Evolutionary conservation across 2,797 vertebrate genomes (phyloP).

Genomic region (Ateles fusciceps): DNA sequence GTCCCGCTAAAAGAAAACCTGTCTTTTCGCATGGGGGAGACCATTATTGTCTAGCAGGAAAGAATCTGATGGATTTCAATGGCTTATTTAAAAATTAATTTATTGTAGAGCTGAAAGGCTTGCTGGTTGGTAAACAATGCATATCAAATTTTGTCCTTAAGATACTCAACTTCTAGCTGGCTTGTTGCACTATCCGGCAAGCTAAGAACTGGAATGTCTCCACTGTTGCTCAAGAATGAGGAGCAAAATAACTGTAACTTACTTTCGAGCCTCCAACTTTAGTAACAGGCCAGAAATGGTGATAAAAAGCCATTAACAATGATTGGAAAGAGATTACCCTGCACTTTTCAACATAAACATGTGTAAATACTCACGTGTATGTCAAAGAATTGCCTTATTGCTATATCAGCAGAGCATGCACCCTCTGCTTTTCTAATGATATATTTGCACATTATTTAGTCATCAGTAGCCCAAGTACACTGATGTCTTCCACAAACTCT

Average conservation of each 20-base stretch:
- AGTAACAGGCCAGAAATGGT: neutral
- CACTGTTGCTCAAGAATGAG: neutral
- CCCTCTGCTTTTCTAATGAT: neutral
- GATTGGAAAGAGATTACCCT: slow-evolving; percentile 5
- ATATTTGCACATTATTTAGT: neutral
- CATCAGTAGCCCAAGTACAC: neutral
- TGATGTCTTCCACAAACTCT: neutral
- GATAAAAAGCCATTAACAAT: slow-evolving; percentile 17
- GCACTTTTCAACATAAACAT: slow-evolving; percentile 32
- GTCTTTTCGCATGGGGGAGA: neutral
- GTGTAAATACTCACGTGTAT: neutral
- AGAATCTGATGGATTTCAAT: neutral
- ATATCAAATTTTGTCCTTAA: neutral
- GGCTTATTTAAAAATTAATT: neutral
- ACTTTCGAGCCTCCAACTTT: slow-evolving; percentile 36
- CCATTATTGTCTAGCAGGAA: neutral
- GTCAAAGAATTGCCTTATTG: neutral
- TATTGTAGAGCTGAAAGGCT: neutral
- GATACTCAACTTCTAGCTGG: neutral
- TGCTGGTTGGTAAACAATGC: neutral
- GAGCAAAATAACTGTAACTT: neutral
- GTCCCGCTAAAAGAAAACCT: neutral
- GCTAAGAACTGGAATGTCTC: neutral
- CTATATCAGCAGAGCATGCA: neutral
- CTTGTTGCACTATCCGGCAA: neutral